A percentile compares a stretch with the other conserved stretches of the same genome.
Evolutionary conservation across 2,113 vertebrate species (phyloP).

Genomic region (Malurus cyaneus): DNA sequence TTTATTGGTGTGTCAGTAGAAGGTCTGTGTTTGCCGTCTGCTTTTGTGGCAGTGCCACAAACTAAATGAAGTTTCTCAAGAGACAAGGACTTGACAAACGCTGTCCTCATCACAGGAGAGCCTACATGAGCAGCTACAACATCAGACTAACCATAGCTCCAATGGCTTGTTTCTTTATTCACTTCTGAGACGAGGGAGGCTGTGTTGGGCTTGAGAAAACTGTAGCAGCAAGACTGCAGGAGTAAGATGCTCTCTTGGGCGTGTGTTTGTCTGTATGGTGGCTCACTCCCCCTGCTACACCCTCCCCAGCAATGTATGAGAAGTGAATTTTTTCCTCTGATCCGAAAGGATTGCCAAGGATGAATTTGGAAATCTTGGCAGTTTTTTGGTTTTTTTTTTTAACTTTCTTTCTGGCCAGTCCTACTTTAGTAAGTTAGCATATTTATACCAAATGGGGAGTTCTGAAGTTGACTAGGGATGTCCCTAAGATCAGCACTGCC

Average conservation of each 20-base stretch:
- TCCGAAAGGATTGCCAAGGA: background rate
- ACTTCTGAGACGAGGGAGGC: background rate
- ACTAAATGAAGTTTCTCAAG: background rate
- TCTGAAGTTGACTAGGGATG: background rate
- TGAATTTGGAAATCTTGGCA: background rate
- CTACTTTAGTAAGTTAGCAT: background rate
- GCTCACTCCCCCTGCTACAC: background rate
- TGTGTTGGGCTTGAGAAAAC: background rate
- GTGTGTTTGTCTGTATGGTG: background rate
- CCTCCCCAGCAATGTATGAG: fast-evolving
- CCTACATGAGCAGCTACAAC: background rate
- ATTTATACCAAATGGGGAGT: background rate
- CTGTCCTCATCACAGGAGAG: fast-evolving
- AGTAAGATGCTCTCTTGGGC: background rate
- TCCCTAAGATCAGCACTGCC: background rate
- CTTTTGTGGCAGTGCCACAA: background rate
- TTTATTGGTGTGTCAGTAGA: background rate
- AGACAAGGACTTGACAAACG: background rate
- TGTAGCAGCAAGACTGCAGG: background rate
- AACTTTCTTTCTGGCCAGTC: background rate
- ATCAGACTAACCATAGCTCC: background rate
- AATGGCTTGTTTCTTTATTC: background rate
- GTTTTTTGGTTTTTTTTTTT: too few relatives aligned
- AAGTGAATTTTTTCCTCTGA: background rate
- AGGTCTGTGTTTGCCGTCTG: background rate